These are phyloP conservation scores for Neomonachus schauinslandi DNA, from an alignment of 2,113 vertebrate genomes.

Conservation along the genomic window DNA sequence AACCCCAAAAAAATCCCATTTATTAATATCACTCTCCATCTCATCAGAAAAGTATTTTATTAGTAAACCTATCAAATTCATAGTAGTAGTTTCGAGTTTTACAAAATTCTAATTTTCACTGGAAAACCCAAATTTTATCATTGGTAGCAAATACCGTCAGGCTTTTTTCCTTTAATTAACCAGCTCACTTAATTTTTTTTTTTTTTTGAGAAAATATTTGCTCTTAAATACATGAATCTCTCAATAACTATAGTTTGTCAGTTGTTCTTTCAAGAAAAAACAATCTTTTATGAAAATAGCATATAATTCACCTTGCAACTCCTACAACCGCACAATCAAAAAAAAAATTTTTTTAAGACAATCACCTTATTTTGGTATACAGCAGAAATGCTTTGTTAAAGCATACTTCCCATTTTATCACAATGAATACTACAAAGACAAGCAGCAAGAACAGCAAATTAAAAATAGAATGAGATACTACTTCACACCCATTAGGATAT, in stretches of 20 bases:
- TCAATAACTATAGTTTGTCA: constrained; percentile 2
- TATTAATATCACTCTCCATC: neutral
- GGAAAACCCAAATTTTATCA: constrained; percentile 41
- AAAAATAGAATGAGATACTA: neutral
- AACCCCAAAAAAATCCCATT: neutral
- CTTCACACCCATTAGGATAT: neutral
- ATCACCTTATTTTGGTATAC: neutral
- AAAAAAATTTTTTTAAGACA: neutral
- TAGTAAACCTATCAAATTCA: constrained; percentile 21
- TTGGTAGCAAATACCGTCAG: neutral
- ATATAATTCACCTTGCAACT: neutral
- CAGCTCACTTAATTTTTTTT: neutral
- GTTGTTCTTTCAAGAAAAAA: neutral
- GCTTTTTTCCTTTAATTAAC: neutral
- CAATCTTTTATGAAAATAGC: neutral
- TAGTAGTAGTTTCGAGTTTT: neutral
- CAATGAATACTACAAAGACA: constrained; percentile 42
- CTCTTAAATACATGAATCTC: constrained; percentile 20
- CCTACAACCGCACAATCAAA: neutral
- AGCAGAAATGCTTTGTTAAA: constrained; percentile 20
- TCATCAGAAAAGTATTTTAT: neutral
- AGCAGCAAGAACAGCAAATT: constrained; percentile 15
- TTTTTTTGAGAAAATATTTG: neutral
- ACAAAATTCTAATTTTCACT: constrained; percentile 54
- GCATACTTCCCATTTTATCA: neutral